Evolutionary conservation across 2,797 vertebrate species (phyloP).

Genomic region (Acestrorhynchus altus): DNA sequence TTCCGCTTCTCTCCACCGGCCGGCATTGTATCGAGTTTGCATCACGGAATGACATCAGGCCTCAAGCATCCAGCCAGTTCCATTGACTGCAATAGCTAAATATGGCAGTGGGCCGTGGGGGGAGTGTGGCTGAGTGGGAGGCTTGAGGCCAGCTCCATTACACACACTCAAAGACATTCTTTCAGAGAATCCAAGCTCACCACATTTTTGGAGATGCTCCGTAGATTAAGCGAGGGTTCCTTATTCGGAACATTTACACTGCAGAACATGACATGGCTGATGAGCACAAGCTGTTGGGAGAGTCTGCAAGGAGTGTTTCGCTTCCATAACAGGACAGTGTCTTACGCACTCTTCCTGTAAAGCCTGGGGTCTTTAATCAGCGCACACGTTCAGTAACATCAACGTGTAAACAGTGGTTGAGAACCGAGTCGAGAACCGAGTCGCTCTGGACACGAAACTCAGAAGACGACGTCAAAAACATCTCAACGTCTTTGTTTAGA

Average conservation of each 20-base stretch:
- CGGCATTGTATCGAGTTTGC: constrained; percentile 53
- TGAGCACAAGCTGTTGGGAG: constrained; percentile 28
- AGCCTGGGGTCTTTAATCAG: too few species aligned
- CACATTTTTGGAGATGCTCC: constrained; percentile 37
- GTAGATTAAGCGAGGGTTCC: constrained; percentile 43
- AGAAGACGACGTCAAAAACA: background rate
- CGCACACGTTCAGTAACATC: background rate
- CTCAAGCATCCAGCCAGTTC: constrained; percentile 49
- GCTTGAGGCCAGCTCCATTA: constrained; percentile 55
- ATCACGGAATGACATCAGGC: constrained; percentile 61
- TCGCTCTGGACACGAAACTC: background rate
- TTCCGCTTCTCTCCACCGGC: constrained; percentile 25
- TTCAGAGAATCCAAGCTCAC: constrained; percentile 38
- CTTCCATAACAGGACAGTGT: constrained; percentile 10
- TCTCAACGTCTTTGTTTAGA: too few species aligned
- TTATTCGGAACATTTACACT: constrained; percentile 56
- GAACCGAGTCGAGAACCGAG: too few species aligned
- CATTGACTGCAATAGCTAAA: constrained; percentile 68
- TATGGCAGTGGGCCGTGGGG: constrained; percentile 58
- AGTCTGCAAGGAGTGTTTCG: background rate
- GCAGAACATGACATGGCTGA: constrained; percentile 20
- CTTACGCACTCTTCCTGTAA: background rate
- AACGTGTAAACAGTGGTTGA: background rate
- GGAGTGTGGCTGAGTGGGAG: constrained; percentile 20
- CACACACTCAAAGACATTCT: constrained; percentile 56